Percentiles rank a stretch among this genome's conserved stretches.
These are phyloP conservation scores for Callorhinus ursinus DNA, from an alignment of 2,113 vertebrate species.

Conservation along the genomic window DNA sequence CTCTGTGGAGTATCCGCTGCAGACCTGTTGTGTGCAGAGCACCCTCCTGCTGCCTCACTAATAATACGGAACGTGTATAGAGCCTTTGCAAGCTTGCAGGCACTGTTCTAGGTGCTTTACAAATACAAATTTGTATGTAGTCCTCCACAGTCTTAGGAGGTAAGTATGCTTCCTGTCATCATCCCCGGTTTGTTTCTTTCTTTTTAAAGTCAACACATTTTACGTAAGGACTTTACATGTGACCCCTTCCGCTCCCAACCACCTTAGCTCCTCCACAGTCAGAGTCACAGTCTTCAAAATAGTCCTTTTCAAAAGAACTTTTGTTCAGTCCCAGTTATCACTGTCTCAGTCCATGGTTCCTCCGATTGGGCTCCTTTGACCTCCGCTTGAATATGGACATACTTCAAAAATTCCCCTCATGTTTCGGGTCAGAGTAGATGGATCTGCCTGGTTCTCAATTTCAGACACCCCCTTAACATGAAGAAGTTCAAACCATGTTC, in stretches of 20 bases:
- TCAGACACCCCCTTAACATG: not conserved
- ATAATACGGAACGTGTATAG: fast-evolving
- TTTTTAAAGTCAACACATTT: not conserved
- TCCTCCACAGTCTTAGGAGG: not conserved
- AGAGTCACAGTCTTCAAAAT: not conserved
- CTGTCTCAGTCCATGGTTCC: not conserved
- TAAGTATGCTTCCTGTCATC: not conserved
- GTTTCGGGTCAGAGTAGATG: not conserved
- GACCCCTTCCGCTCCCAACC: not conserved
- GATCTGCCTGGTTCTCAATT: not conserved
- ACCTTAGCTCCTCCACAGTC: not conserved
- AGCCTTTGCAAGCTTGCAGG: not conserved
- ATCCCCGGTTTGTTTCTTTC: not conserved
- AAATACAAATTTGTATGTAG: not conserved
- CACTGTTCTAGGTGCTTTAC: not conserved
- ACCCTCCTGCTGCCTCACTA: fast-evolving
- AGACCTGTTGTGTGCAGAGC: not conserved
- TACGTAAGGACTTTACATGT: not conserved
- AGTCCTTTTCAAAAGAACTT: not conserved
- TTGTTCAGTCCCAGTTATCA: not conserved
- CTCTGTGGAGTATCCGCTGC: not conserved
- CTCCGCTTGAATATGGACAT: not conserved
- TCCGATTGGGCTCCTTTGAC: not conserved
- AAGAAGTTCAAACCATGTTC: not conserved
- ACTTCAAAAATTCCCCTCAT: not conserved